phyloP scores from a whole-genome alignment of 2,888 invertebrate species.

The Latrodectus hesperus region DNA sequence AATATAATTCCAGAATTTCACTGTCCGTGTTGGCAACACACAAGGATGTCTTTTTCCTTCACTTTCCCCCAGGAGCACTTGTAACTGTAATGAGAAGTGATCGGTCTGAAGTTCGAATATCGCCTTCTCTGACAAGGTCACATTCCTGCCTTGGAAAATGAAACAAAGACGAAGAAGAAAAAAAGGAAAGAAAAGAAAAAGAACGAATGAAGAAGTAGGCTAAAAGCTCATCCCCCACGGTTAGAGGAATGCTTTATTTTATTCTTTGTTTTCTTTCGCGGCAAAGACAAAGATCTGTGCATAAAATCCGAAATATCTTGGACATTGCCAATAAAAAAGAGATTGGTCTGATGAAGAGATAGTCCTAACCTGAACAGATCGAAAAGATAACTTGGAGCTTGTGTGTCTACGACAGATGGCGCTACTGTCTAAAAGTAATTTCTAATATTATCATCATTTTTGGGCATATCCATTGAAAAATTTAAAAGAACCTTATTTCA shows the following conservation, averaged over 20 bases:
- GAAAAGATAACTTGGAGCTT: background rate
- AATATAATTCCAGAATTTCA: background rate
- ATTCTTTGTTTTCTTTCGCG: background rate
- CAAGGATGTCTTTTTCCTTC: background rate
- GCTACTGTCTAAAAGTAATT: background rate
- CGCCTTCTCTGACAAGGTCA: conserved; percentile 46
- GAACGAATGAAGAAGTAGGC: conserved; percentile 18
- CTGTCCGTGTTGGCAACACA: background rate
- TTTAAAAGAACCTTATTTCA: too few relatives aligned
- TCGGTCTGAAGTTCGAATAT: conserved; percentile 34
- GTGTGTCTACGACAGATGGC: conserved; percentile 18
- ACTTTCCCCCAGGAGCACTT: conserved; percentile 24
- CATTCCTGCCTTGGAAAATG: conserved; percentile 15
- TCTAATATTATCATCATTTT: too few relatives aligned
- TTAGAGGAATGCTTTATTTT: conserved; percentile 7
- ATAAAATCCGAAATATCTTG: conserved; percentile 22
- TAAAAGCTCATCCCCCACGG: background rate
- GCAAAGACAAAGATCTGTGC: conserved; percentile 18
- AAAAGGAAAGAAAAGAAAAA: conserved; percentile 2
- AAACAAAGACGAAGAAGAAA: background rate
- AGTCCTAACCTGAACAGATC: conserved; percentile 4
- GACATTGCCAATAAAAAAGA: conserved; percentile 28
- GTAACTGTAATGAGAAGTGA: conserved; percentile 60
- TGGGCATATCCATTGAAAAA: too few relatives aligned
- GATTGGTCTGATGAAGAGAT: conserved; percentile 22